Conservation (phyloP, 2,113 vertebrate genomes). For the Eretmochelys imbricata region DNA sequence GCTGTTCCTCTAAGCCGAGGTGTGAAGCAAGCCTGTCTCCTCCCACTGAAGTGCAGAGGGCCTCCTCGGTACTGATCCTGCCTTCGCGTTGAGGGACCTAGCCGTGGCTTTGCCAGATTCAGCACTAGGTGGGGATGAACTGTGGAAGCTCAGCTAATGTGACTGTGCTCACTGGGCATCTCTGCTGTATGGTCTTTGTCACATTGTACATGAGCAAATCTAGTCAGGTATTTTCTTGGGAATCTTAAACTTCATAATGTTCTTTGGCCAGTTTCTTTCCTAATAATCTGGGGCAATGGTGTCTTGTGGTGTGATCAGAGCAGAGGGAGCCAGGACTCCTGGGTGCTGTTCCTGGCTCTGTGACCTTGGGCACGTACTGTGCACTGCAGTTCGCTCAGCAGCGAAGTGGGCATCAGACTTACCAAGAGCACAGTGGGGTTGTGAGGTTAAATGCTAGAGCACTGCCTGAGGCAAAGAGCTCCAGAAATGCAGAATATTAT, state of each 20-base stretch:
- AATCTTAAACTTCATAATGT: not conserved
- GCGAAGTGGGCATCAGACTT: too few species aligned
- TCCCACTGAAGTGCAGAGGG: not conserved
- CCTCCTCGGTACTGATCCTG: not conserved
- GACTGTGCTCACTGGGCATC: not conserved
- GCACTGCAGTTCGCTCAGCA: not conserved
- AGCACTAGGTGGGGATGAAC: fast-evolving
- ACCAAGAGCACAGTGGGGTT: too few species aligned
- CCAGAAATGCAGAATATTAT: not conserved
- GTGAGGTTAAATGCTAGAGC: not conserved
- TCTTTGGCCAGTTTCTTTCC: not conserved
- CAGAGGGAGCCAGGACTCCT: not conserved
- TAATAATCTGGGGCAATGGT: not conserved
- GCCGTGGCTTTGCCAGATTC: not conserved
- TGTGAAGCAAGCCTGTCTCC: not conserved
- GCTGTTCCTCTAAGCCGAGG: not conserved
- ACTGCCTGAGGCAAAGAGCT: not conserved
- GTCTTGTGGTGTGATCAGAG: not conserved
- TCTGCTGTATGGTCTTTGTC: not conserved
- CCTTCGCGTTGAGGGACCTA: not conserved
- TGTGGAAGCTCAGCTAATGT: not conserved
- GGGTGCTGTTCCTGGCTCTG: not conserved
- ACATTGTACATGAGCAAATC: not conserved
- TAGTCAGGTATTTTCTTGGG: not conserved
- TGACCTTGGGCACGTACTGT: too few species aligned